A percentile compares a stretch with the other conserved stretches of the same genome.
These are phyloP conservation scores for Paramuricea clavata DNA, from an alignment of 92 coral and sea anemone species.

Conservation along the genomic window DNA sequence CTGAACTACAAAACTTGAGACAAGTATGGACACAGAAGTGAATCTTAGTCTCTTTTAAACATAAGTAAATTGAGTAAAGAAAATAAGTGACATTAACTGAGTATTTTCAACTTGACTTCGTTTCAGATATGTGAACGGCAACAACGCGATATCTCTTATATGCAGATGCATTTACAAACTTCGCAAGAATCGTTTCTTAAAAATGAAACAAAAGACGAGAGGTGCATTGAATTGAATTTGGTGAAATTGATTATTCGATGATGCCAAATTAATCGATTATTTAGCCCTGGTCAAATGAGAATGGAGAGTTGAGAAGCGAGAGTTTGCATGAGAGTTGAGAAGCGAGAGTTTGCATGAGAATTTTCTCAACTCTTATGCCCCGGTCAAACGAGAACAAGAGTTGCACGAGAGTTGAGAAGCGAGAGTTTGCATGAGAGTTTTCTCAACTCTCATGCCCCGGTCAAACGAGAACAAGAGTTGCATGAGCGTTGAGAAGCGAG, in stretches of 20 bases:
- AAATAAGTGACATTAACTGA: neutral
- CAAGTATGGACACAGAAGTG: slow-evolving; percentile 66
- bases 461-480: no score
- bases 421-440: no score
- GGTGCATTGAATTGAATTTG: neutral
- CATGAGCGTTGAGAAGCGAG: no score
- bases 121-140: slow-evolving; percentile 98
- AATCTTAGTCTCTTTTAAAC: neutral
- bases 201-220: slow-evolving; percentile 59
- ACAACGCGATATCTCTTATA: slow-evolving; percentile 94
- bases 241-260: neutral
- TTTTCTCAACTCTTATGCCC: no score
- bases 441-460: no score
- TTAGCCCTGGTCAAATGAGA: no score
- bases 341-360: no score
- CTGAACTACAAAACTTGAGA: slow-evolving; percentile 90
- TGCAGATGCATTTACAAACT: slow-evolving; percentile 94
- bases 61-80: no score
- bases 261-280: no score
- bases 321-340: neutral
- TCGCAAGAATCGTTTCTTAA: slow-evolving; percentile 88
- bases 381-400: no score
- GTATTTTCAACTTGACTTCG: neutral
- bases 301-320: no score
- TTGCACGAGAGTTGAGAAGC: no score